These are phyloP conservation scores for Apocrypta bakeri DNA, from an alignment of 1,140 invertebrate genomes.

Conservation along the genomic window DNA sequence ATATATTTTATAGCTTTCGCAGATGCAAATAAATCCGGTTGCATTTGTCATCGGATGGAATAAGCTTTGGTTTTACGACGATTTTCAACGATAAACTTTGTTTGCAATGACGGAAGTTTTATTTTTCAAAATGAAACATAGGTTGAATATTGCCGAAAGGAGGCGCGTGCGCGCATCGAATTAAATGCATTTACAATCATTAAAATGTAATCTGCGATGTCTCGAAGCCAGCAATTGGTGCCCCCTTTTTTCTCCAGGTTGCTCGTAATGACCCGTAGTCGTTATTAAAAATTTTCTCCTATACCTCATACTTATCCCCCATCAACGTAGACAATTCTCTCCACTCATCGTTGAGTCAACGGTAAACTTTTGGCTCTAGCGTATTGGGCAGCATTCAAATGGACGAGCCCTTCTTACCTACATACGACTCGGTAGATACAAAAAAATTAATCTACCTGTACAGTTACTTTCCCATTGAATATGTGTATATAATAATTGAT, in stretches of 20 bases:
- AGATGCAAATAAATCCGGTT: too few species aligned
- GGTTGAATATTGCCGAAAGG: background rate
- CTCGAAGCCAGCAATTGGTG: background rate
- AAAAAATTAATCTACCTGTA: background rate
- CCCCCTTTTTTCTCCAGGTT: background rate
- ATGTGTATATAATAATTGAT: conserved; percentile 6
- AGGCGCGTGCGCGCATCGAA: background rate
- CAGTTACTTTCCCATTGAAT: background rate
- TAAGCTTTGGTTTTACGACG: too few species aligned
- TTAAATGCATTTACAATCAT: background rate
- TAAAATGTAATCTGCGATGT: background rate
- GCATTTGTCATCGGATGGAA: too few species aligned
- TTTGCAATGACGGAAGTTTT: too few species aligned
- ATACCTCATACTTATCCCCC: background rate
- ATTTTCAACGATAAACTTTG: too few species aligned
- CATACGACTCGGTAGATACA: background rate
- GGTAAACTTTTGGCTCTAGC: background rate
- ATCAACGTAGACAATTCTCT: background rate
- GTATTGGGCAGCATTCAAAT: conserved; percentile 4
- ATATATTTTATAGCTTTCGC: too few species aligned
- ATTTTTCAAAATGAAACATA: background rate
- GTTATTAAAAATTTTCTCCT: background rate
- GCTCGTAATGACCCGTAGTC: background rate
- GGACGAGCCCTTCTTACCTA: conserved; percentile 3
- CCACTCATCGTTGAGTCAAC: background rate